These are phyloP conservation scores for Mythimna impura DNA, from an alignment of 2,888 invertebrate genomes.

Conservation along the genomic window DNA sequence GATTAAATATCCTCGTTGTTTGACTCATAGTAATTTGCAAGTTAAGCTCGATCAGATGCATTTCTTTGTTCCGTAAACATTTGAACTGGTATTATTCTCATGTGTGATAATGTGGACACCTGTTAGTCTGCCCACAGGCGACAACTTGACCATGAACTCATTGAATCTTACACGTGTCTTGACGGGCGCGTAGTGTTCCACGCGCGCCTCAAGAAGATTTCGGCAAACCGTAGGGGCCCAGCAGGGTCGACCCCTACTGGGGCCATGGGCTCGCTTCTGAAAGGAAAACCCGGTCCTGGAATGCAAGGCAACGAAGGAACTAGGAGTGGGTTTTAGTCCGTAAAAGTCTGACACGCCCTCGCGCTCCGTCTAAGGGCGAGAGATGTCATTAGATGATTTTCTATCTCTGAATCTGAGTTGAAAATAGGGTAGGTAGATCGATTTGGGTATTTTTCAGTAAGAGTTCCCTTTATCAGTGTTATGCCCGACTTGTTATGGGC, in stretches of 20 bases:
- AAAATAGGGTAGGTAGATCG: too few species aligned
- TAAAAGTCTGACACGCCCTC: too few species aligned
- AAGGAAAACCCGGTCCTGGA: too few species aligned
- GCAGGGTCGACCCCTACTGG: too few species aligned
- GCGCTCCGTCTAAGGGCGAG: accelerated
- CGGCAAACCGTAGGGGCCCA: too few species aligned
- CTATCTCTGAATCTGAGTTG: too few species aligned
- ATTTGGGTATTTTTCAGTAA: conserved; percentile 14
- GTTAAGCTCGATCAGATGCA: neutral
- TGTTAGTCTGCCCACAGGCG: conserved; percentile 22
- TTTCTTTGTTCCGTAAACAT: conserved; percentile 18
- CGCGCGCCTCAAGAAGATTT: too few species aligned
- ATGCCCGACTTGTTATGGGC: conserved; percentile 60
- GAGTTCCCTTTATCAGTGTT: conserved; percentile 65
- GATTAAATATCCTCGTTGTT: neutral
- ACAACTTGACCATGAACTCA: conserved; percentile 29
- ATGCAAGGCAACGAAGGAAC: too few species aligned
- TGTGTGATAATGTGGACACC: conserved; percentile 17
- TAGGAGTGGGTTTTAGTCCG: too few species aligned
- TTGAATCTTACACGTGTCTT: conserved; percentile 19
- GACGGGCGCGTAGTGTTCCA: too few species aligned
- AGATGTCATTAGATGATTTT: too few species aligned
- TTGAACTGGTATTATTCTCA: conserved; percentile 10
- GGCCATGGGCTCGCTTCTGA: too few species aligned
- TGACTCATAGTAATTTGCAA: neutral